phyloP scores from a whole-genome alignment of 2,888 invertebrate genomes.

The Xestia rhomboidea region DNA sequence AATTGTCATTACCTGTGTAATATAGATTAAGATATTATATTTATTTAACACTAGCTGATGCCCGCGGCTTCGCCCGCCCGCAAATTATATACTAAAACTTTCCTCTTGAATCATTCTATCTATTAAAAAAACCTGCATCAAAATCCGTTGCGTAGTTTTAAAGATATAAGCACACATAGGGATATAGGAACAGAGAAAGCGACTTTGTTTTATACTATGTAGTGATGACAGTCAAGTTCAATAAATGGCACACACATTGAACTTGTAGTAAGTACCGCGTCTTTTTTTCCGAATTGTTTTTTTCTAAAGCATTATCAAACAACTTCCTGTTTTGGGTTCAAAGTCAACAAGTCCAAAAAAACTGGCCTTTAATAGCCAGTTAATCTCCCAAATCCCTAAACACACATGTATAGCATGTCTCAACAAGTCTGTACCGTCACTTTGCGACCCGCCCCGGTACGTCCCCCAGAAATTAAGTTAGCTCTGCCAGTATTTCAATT shows the following conservation, averaged over 20 bases:
- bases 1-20: not conserved
- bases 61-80: too few relatives aligned
- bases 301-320: not conserved
- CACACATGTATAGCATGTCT: constrained; percentile 23
- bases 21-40: not conserved
- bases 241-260: not conserved
- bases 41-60: too few relatives aligned
- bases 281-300: not conserved
- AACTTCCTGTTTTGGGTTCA: not conserved
- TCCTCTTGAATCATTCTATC: too few relatives aligned
- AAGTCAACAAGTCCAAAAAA: not conserved
- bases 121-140: too few relatives aligned
- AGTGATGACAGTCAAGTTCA: not conserved
- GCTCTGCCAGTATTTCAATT: constrained; percentile 86
- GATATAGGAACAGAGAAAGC: too few relatives aligned
- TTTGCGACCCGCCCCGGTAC: constrained; percentile 74
- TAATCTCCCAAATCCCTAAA: not conserved
- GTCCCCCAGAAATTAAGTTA: constrained; percentile 87
- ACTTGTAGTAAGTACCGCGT: not conserved
- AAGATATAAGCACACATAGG: too few relatives aligned
- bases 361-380: not conserved
- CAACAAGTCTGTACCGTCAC: constrained; percentile 27
- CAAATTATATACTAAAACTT: too few relatives aligned
- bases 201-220: too few relatives aligned
- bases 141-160: too few relatives aligned